A percentile compares a stretch with the other conserved stretches of the same genome.
Conservation (phyloP, 2,888 invertebrate species). For the Amaurobius ferox region DNA sequence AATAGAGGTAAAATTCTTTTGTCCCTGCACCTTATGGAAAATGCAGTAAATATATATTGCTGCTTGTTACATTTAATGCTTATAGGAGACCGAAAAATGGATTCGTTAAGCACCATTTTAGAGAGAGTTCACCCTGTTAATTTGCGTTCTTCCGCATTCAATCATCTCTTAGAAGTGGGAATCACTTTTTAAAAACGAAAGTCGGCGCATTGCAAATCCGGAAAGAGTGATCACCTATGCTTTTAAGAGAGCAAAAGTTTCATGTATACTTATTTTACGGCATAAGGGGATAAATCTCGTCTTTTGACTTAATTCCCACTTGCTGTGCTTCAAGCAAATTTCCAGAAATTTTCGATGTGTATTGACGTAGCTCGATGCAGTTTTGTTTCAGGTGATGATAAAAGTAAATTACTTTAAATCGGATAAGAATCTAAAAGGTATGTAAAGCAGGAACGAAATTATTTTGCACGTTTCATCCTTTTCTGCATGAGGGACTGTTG, state of each 20-base stretch:
- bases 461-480: too few species aligned
- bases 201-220: neutral
- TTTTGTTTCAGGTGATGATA: too few species aligned
- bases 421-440: too few species aligned
- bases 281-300: neutral
- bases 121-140: neutral
- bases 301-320: neutral
- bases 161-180: neutral
- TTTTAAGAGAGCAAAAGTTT: neutral
- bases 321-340: neutral
- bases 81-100: slow-evolving; percentile 11
- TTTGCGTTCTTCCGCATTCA: slow-evolving; percentile 22
- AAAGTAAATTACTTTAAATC: too few species aligned
- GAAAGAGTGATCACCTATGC: neutral
- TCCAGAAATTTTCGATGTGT: neutral
- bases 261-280: neutral
- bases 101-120: slow-evolving; percentile 14
- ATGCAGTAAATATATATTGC: neutral
- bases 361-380: too few species aligned
- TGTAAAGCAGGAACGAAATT: too few species aligned
- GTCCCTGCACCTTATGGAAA: neutral
- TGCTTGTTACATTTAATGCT: neutral
- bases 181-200: neutral
- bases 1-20: neutral
- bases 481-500: too few species aligned